Conservation (phyloP, 2,113 vertebrate species). For the Pseudolaguvia tuberculata region DNA sequence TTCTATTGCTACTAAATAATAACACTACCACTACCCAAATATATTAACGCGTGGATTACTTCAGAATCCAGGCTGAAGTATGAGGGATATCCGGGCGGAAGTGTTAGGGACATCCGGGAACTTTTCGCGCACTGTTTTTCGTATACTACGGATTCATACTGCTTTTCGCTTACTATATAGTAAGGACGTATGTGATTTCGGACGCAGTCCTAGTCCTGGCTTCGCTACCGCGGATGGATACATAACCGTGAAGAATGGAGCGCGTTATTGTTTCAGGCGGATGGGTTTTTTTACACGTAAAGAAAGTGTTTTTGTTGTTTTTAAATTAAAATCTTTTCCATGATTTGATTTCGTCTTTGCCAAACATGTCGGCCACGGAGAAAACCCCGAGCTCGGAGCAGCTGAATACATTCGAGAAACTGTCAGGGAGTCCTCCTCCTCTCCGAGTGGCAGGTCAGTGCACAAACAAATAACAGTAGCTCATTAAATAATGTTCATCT, state of each 20-base stretch:
- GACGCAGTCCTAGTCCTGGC: conserved; percentile 11
- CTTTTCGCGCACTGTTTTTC: no score
- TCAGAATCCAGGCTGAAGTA: no score
- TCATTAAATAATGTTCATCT: neutral
- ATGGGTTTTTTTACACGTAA: conserved; percentile 46
- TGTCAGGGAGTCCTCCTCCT: conserved; percentile 78
- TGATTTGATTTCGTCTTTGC: conserved; percentile 46
- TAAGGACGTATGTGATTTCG: no score
- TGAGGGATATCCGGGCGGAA: no score
- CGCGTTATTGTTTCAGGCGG: conserved; percentile 48
- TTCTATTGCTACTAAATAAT: no score
- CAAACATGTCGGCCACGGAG: conserved; percentile 62
- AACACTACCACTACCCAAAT: no score
- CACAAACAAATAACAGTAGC: neutral
- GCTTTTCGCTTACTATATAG: no score
- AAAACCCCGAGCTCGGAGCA: conserved; percentile 57
- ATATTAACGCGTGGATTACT: no score
- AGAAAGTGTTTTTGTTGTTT: conserved; percentile 33
- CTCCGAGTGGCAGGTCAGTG: conserved; percentile 78
- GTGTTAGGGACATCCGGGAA: no score
- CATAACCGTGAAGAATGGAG: conserved; percentile 42
- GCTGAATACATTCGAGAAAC: conserved; percentile 78
- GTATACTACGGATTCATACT: no score
- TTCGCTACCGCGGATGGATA: conserved; percentile 19
- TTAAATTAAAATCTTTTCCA: conserved; percentile 40